These are phyloP conservation scores for Nephrotoma guestfalica DNA, from an alignment of 2,888 invertebrate genomes.

Conservation along the genomic window DNA sequence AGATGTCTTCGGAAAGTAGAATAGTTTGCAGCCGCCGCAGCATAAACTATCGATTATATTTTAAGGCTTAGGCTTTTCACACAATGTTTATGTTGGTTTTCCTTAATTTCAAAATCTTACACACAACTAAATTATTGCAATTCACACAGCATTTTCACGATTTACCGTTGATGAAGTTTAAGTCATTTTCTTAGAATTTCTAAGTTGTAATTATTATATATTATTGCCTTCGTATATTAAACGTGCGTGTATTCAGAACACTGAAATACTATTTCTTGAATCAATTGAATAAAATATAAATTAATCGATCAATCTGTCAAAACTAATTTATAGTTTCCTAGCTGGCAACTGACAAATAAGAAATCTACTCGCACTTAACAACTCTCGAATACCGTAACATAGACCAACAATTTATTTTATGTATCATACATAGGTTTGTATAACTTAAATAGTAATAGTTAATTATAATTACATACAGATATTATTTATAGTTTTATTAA, in stretches of 20 bases:
- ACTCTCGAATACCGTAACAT: background rate
- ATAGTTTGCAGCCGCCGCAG: too few species aligned
- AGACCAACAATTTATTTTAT: background rate
- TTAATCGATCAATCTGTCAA: background rate
- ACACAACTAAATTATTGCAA: too few species aligned
- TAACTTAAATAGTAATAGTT: background rate
- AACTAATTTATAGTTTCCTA: background rate
- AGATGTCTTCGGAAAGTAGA: too few species aligned
- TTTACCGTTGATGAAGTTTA: too few species aligned
- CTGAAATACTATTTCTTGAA: background rate
- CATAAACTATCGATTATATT: too few species aligned
- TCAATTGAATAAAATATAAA: background rate
- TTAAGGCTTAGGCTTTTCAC: too few species aligned
- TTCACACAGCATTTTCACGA: too few species aligned
- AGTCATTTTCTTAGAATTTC: too few species aligned
- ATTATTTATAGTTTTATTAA: background rate
- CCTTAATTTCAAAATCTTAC: too few species aligned
- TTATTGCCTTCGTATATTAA: too few species aligned
- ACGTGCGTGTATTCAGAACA: background rate
- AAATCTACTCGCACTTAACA: background rate
- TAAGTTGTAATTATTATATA: too few species aligned
- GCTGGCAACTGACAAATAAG: background rate
- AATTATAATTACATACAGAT: background rate
- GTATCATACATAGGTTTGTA: background rate
- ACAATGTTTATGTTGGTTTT: too few species aligned